Conservation (phyloP, 2,797 vertebrate genomes). For the Phalanger gymnotis region DNA sequence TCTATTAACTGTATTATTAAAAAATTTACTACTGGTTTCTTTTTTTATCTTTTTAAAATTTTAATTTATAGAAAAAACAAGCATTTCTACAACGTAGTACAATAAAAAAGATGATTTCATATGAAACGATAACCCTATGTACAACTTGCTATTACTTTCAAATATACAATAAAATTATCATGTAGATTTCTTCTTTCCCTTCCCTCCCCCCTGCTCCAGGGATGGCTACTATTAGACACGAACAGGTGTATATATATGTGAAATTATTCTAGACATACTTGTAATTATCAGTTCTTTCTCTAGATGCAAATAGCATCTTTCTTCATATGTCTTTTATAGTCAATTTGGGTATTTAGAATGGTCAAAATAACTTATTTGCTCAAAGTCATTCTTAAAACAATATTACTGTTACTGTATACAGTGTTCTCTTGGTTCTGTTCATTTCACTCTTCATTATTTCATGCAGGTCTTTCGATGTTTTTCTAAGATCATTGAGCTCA, state of each 20-base stretch:
- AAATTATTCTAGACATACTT: neutral
- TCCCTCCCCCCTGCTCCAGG: too few species aligned
- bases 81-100: neutral
- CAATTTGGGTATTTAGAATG: neutral
- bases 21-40: neutral
- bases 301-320: neutral
- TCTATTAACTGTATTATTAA: neutral
- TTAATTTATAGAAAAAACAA: neutral
- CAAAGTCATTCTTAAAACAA: neutral
- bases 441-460: neutral
- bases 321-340: neutral
- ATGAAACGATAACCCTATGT: neutral
- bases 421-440: neutral
- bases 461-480: neutral
- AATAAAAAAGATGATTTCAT: neutral
- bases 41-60: neutral
- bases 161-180: neutral
- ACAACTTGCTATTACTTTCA: neutral
- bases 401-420: neutral
- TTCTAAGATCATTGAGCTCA: neutral
- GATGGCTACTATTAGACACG: neutral
- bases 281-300: neutral
- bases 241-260: neutral
- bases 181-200: neutral
- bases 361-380: neutral